Evolutionary conservation across 2,888 invertebrate genomes (phyloP).

Genomic region (Stenichneumon culpator): DNA sequence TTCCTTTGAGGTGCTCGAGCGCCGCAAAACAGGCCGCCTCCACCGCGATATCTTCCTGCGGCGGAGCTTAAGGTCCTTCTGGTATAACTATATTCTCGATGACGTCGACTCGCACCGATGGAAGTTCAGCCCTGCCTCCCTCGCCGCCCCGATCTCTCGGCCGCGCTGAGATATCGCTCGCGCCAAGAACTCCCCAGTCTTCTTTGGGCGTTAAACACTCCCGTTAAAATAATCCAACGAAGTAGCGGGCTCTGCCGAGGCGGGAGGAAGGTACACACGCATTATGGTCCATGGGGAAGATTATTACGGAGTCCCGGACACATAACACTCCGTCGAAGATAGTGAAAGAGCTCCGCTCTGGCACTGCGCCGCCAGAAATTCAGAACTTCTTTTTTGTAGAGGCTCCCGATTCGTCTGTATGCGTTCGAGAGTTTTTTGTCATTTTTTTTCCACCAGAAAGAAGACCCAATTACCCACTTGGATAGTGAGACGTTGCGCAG

Average conservation of each 20-base stretch:
- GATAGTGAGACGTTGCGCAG: conserved; percentile 62
- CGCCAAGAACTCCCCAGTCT: conserved; percentile 42
- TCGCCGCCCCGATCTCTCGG: conserved; percentile 35
- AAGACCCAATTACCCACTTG: conserved; percentile 63
- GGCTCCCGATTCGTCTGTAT: conserved; percentile 12
- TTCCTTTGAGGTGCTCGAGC: conserved; percentile 60
- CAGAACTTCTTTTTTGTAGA: conserved; percentile 31
- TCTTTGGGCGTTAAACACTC: conserved; percentile 71
- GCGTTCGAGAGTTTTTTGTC: conserved; percentile 36
- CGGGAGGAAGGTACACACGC: conserved; percentile 39
- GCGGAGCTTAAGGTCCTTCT: conserved; percentile 26
- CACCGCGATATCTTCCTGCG: conserved; percentile 54
- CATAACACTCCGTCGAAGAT: conserved; percentile 67
- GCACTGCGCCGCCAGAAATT: conserved; percentile 40
- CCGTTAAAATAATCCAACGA: conserved; percentile 77
- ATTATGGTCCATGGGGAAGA: conserved; percentile 50
- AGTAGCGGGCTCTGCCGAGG: neutral
- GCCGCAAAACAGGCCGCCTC: conserved; percentile 68
- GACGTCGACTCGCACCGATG: conserved; percentile 12
- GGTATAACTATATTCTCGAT: conserved; percentile 33
- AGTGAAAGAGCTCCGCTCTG: conserved; percentile 57
- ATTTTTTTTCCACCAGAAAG: conserved; percentile 1
- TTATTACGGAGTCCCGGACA: conserved; percentile 66
- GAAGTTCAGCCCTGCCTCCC: conserved; percentile 56
- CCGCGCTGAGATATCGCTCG: conserved; percentile 45